Evolutionary conservation across 2,113 vertebrate species (phyloP), one percentile per base, ranked within the genome.

Genomic region (Noturus placidus): DNA sequence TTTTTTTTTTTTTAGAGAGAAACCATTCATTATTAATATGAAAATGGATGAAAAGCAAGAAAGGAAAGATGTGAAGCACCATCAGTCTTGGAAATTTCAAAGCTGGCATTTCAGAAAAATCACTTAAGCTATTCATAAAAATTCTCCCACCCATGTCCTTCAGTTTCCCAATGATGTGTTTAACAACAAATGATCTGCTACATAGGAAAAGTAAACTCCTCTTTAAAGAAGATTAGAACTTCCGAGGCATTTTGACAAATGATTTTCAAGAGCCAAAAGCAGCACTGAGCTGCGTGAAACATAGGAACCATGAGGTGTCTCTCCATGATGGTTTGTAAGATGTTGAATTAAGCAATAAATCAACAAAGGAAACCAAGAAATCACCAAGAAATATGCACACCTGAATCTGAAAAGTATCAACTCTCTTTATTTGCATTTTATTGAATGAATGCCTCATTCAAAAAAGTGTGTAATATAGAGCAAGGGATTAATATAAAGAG

Each of bases 301-400:
- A 59, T 79, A 3, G 38, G 50, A 50, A 87, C 57, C 69, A 50
- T 56, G 33, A 77, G 46, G 56, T 63, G 33, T 82, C 33, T 52
- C 38, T 76, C 70, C 46, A n/a, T 81, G 63, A 59, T 6, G 14
- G 7, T 54, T 76, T 61, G 70, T 54, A 86, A 78, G 59, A 85
- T 81, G 67, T n/a, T 35, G 17, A 59, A 59, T 84, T 72, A 79
- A 74, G 84, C 59, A 85, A 83, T 79, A 87, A 87, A 85, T 84
- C 56, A 84, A 22, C 65, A 50, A 82, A 35, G 69, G 61, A 84
- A 84, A 82, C 42, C 52, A 78, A 19, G 27, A 86, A 54, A 86
- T 85, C 54, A 69, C 50, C 46, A 67, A 82, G 61, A 86, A 54
- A 88, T 88, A 56, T 77, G 33, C 69, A 76, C 69, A 86, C 56